A percentile compares a stretch with the other conserved stretches of the same genome.
These are phyloP conservation scores for Phocoena phocoena DNA, from an alignment of 2,113 vertebrate species.

Conservation along the genomic window DNA sequence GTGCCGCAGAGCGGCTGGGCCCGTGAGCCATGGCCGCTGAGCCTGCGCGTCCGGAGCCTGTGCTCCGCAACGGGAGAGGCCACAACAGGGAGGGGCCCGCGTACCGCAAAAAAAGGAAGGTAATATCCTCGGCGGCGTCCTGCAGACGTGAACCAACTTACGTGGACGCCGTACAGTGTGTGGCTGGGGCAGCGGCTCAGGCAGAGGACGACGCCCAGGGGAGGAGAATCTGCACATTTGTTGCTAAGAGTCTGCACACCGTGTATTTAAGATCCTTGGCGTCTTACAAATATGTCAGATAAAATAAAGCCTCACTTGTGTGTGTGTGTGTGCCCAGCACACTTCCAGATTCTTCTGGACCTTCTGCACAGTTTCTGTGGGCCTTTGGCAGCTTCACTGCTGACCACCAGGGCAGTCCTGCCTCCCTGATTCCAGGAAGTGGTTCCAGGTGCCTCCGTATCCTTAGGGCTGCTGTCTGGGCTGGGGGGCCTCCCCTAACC, in stretches of 20 bases:
- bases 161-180: fast-evolving
- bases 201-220: fast-evolving
- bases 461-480: background rate
- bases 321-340: no score
- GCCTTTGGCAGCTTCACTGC: background rate
- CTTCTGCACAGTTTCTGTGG: background rate
- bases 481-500: no score
- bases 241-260: background rate
- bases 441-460: no score
- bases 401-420: background rate
- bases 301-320: background rate
- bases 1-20: no score
- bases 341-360: background rate
- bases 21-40: no score
- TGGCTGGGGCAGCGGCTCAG: fast-evolving
- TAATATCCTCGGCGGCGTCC: fast-evolving
- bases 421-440: background rate
- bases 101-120: no score
- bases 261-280: background rate
- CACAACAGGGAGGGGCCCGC: no score
- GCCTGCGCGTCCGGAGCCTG: no score
- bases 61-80: no score
- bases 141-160: background rate
- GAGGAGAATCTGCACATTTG: no score
- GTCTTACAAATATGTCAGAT: background rate